Conservation (phyloP, 2,888 invertebrate species). For the Amphipoea oculea region DNA sequence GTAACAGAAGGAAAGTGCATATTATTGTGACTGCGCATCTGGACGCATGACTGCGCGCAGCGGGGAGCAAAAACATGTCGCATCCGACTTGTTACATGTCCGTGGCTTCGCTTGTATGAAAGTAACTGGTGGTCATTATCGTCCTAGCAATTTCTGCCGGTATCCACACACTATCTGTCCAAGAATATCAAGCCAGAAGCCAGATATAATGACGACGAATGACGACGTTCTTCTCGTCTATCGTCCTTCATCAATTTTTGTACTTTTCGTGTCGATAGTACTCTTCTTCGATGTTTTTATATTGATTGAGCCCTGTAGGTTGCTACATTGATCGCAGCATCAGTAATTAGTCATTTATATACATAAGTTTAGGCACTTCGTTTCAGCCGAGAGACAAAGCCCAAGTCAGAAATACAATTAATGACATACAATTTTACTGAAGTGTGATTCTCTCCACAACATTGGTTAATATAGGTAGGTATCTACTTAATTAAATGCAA, state of each 20-base stretch:
- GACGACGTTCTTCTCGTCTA: no score
- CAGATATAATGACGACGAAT: background rate
- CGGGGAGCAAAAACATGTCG: constrained; percentile 37
- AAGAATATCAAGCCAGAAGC: background rate
- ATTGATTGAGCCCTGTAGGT: no score
- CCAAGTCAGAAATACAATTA: background rate
- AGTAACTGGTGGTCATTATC: background rate
- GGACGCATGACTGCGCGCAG: constrained; percentile 60
- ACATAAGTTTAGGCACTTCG: background rate
- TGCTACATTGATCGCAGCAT: no score
- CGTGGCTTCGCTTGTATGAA: background rate
- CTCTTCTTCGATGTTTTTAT: no score
- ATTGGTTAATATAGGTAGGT: background rate
- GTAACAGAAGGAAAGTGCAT: constrained; percentile 62
- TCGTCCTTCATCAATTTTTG: no score
- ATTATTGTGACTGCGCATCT: constrained; percentile 41
- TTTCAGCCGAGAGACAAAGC: background rate
- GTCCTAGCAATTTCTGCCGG: background rate
- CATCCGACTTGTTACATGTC: constrained; percentile 20
- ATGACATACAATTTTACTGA: background rate
- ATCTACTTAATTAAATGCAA: constrained; percentile 24
- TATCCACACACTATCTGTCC: no score
- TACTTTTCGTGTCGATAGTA: no score
- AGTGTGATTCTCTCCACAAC: background rate
- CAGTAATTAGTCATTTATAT: background rate